Base-by-base conservation (phyloP, 1,140 invertebrate species). In the Manduca sexta region DNA sequence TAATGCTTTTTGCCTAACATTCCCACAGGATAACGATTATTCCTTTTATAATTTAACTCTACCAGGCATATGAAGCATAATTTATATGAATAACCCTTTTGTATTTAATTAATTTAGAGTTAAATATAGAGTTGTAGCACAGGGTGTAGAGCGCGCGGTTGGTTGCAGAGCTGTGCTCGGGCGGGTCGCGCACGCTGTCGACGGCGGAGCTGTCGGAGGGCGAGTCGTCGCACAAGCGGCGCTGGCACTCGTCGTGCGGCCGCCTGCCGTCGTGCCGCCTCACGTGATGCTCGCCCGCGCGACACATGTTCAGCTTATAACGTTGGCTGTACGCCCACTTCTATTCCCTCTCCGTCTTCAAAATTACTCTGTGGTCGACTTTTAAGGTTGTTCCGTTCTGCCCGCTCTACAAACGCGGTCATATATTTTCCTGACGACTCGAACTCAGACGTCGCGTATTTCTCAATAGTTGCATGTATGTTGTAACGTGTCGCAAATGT, bases 161-260 rank as follows among this genome's bases (percentile, higher is more conserved):
- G 2, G 14, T 73, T 69, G 1, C 67, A 84, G 76, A 79, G 40
- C 40, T 73, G 12, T 73, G 74, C 10, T 69, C 74, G 17, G 66
- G 64, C 15, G 75, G 74, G 7, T 84, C 81, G 1, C 67, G 76
- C 6, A 84, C 78, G 3, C 52, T 84, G 55, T 82, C 78, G 4
- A 84, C 78, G 0, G 81, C 81, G 13, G 81, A 84, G 49, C 41
- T 84, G 18, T 82, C 78, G 1, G 78, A 84, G 55, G 77, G 51
- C n/a, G 74, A 70, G 39, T 80, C 76, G 12, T 60, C 52, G n/a
- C 74, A 70, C 64, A 84, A 84, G 57, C 60, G 74, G 0, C 71
- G 78, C 31, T 84, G 81, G 81, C 76, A 84, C 48, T 84, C 80
- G 14, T 75, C 80, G 1, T 84, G 81, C 56, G 78, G 76, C 14